Conservation (phyloP, 1,140 invertebrate genomes). For the Sarcophaga bullata region DNA sequence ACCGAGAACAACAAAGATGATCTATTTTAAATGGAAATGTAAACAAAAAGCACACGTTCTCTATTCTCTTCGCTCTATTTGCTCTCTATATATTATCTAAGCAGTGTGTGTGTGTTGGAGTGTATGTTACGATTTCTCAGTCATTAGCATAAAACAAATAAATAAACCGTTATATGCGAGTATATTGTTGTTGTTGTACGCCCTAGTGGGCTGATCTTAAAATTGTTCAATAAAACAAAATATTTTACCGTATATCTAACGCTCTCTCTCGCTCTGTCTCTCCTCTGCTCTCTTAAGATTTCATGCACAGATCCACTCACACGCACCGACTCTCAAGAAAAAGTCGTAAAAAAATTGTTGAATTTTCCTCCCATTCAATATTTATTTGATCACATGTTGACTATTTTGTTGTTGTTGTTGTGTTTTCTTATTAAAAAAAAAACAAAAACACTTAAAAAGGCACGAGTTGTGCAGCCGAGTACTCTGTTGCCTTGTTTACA, state of each 20-base stretch:
- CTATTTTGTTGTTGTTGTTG: slow-evolving; percentile 22
- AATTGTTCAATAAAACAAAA: not conserved
- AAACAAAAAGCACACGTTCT: slow-evolving; percentile 9
- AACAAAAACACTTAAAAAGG: slow-evolving; percentile 26
- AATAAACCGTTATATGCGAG: no score
- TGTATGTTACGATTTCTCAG: not conserved
- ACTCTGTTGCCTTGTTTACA: not conserved
- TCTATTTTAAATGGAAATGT: not conserved
- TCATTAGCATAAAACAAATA: not conserved
- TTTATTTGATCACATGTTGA: slow-evolving; percentile 34
- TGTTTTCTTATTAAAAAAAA: not conserved
- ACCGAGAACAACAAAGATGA: slow-evolving; percentile 4
- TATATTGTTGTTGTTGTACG: not conserved
- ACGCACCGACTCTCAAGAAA: not conserved
- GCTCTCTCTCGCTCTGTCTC: not conserved
- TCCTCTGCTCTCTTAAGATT: not conserved
- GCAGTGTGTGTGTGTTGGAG: not conserved
- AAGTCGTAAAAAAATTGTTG: not conserved
- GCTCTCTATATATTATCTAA: no score
- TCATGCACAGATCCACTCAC: no score
- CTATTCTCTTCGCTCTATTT: not conserved
- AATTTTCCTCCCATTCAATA: slow-evolving; percentile 21
- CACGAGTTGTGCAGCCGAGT: slow-evolving; percentile 25
- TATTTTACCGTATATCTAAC: no score
- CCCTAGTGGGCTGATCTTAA: slow-evolving; percentile 5